A percentile compares a stretch with the other conserved stretches of the same genome.
phyloP scores from a whole-genome alignment of 2,113 vertebrate genomes.

The Epinephelus moara region DNA sequence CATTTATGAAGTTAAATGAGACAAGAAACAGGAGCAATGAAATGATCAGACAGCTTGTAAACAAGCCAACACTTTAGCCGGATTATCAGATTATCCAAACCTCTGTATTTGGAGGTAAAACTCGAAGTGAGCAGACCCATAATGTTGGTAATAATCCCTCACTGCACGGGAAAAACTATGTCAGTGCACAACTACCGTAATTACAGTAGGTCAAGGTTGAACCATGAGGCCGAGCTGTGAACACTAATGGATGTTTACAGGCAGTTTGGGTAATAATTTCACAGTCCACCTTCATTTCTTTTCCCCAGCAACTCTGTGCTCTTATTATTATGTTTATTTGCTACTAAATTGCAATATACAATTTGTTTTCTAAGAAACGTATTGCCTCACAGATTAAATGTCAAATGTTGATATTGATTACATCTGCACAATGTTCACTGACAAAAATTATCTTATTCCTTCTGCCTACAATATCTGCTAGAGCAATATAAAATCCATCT shows the following conservation, averaged over 20 bases:
- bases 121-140: slow-evolving; percentile 2
- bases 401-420: background rate
- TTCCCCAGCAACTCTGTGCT: background rate
- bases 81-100: slow-evolving; percentile 42
- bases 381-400: background rate
- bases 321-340: background rate
- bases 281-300: background rate
- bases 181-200: background rate
- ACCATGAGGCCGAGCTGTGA: background rate
- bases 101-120: slow-evolving; percentile 19
- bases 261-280: background rate
- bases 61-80: background rate
- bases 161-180: background rate
- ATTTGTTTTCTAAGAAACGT: background rate
- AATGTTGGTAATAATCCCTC: slow-evolving; percentile 12
- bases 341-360: background rate
- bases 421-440: background rate
- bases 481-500: background rate
- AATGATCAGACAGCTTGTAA: slow-evolving; percentile 1
- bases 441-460: background rate
- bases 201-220: slow-evolving; percentile 15
- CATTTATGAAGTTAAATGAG: background rate
- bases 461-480: background rate
- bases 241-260: background rate
- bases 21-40: background rate